Conservation (phyloP, 2,888 invertebrate genomes). For the Cheilosia grossa region DNA sequence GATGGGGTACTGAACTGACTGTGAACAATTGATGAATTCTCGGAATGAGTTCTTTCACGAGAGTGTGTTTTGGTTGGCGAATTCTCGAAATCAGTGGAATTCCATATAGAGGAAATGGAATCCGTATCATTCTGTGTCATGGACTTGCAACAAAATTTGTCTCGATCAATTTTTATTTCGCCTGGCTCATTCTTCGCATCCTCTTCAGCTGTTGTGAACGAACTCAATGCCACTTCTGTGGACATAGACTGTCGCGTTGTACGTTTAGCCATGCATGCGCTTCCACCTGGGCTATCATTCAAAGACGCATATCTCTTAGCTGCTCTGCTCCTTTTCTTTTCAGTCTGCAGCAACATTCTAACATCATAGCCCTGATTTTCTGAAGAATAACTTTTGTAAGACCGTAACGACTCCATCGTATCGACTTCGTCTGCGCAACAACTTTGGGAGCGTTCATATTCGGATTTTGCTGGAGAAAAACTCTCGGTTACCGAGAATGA, state of each 20-base stretch:
- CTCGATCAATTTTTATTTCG: too few species aligned
- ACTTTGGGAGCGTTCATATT: neutral
- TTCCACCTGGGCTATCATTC: slow-evolving; percentile 1
- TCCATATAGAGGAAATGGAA: too few species aligned
- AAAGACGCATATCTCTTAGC: slow-evolving; percentile 9
- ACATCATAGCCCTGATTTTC: neutral
- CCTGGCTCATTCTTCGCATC: too few species aligned
- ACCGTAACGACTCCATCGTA: neutral
- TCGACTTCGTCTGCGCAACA: neutral
- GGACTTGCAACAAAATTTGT: too few species aligned
- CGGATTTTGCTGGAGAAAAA: neutral
- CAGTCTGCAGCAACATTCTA: neutral
- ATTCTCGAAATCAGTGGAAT: neutral
- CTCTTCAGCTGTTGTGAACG: neutral
- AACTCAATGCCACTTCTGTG: neutral
- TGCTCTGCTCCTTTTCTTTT: neutral
- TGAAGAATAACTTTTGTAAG: neutral
- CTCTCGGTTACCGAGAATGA: neutral
- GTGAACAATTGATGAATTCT: slow-evolving; percentile 12
- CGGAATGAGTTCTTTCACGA: slow-evolving; percentile 31
- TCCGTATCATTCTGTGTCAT: too few species aligned
- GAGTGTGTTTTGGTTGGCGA: neutral
- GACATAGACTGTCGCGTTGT: slow-evolving; percentile 30
- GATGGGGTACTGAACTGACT: neutral
- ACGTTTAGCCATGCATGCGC: neutral